phyloP scores from a whole-genome alignment of 2,888 invertebrate genomes.

The Ommatoiulus sabulosus region DNA sequence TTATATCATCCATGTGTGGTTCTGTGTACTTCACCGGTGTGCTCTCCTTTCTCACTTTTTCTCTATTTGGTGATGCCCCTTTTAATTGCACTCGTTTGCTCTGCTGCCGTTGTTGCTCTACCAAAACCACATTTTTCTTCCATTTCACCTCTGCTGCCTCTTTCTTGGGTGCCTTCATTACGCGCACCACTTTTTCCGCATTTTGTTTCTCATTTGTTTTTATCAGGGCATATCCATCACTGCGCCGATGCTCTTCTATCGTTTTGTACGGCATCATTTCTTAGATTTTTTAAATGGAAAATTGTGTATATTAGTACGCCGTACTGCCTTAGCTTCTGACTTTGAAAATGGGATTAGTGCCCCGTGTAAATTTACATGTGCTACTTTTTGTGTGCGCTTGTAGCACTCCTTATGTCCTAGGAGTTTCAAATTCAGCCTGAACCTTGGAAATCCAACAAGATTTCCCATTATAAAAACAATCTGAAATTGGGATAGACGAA shows the following conservation, averaged over 20 bases:
- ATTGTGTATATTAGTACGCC: background rate
- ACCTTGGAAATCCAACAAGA: no score
- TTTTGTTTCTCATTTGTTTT: slow-evolving; percentile 36
- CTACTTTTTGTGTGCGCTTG: background rate
- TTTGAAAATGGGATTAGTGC: background rate
- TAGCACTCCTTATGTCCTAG: background rate
- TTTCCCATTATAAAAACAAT: no score
- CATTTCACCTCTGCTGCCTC: background rate
- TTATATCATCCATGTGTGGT: slow-evolving; percentile 33
- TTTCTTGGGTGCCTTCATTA: background rate
- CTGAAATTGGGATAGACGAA: no score
- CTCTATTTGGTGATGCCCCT: background rate
- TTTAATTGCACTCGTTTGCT: slow-evolving; percentile 37
- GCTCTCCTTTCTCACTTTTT: slow-evolving; percentile 4
- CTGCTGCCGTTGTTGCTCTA: background rate
- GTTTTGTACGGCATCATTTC: background rate
- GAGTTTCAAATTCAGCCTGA: background rate
- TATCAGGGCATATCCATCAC: slow-evolving; percentile 38
- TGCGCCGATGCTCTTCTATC: background rate
- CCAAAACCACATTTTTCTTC: background rate
- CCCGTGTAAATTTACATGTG: background rate
- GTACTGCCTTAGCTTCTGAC: background rate
- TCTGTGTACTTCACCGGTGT: slow-evolving; percentile 4
- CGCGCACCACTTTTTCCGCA: background rate
- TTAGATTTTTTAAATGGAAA: background rate